Conservation (phyloP, 2,113 vertebrate genomes). For the Lampris megalopsis region DNA sequence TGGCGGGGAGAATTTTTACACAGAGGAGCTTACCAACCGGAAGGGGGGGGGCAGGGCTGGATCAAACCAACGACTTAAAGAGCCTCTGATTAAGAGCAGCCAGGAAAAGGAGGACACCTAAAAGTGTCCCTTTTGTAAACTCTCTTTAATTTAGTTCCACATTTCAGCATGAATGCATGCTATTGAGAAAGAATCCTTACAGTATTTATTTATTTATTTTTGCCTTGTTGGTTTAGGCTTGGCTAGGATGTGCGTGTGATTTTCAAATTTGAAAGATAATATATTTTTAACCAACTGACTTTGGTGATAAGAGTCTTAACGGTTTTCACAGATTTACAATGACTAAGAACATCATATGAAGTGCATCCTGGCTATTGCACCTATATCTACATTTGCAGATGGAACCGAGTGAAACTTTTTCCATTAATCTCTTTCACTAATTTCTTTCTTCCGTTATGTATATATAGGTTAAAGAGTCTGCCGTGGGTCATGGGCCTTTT, state of each 20-base stretch:
- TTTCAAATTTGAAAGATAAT: slow-evolving; percentile 21
- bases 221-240: slow-evolving; percentile 56
- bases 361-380: slow-evolving; percentile 54
- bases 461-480: too few species aligned
- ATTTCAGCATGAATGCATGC: slow-evolving; percentile 15
- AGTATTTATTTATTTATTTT: neutral
- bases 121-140: slow-evolving; percentile 68
- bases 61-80: slow-evolving; percentile 76
- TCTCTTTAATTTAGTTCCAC: slow-evolving; percentile 60
- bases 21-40: slow-evolving; percentile 80
- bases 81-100: slow-evolving; percentile 71
- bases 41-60: slow-evolving; percentile 59
- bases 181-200: slow-evolving; percentile 40
- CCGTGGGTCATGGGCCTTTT: neutral
- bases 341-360: slow-evolving; percentile 42
- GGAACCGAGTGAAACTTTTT: slow-evolving; percentile 40
- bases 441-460: too few species aligned
- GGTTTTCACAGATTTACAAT: slow-evolving; percentile 73
- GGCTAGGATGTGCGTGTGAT: slow-evolving; percentile 14
- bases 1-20: slow-evolving; percentile 81
- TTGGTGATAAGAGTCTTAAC: slow-evolving; percentile 66
- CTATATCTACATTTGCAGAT: slow-evolving; percentile 44
- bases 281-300: slow-evolving; percentile 48
- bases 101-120: slow-evolving; percentile 51
- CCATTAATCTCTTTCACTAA: neutral